These are phyloP conservation scores for Plemyria rubiginata DNA, from an alignment of 2,888 invertebrate species.

Conservation along the genomic window DNA sequence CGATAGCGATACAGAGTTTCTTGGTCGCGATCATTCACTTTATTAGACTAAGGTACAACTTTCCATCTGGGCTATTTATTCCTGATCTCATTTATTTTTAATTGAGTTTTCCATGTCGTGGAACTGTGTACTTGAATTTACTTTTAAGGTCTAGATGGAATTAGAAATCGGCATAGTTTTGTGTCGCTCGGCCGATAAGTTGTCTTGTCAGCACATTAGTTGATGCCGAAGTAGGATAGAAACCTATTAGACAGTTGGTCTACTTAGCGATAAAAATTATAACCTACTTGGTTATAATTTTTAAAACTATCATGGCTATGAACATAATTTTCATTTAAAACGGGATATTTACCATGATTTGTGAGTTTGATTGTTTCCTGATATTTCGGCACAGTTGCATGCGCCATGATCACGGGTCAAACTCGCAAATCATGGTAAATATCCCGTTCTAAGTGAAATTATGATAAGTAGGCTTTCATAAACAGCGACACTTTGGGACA, in stretches of 20 bases:
- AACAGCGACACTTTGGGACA: conserved; percentile 16
- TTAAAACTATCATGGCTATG: no score
- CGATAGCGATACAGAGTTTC: conserved; percentile 20
- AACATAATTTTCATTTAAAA: no score
- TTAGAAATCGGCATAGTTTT: conserved; percentile 34
- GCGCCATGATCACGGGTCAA: no score
- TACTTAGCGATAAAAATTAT: conserved; percentile 15
- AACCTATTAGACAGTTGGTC: conserved; percentile 20
- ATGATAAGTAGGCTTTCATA: conserved; percentile 13
- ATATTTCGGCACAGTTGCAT: no score
- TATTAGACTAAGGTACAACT: conserved; percentile 35
- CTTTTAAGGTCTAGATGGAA: conserved; percentile 38
- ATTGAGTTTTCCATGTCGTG: conserved; percentile 40
- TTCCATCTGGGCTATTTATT: conserved; percentile 36
- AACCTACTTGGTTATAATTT: no score
- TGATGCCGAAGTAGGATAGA: conserved; percentile 22
- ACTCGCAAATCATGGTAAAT: no score
- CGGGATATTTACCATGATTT: no score
- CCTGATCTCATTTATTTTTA: conserved; percentile 40
- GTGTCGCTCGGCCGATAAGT: conserved; percentile 32
- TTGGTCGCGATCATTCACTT: conserved; percentile 35
- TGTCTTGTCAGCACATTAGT: conserved; percentile 16
- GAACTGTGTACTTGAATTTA: conserved; percentile 34
- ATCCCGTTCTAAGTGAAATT: no score
- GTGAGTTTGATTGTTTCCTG: no score